Percentiles rank a stretch among this genome's conserved stretches.
Conservation (phyloP, 92 coral and sea anemone genomes). For the Palythoa grandis region DNA sequence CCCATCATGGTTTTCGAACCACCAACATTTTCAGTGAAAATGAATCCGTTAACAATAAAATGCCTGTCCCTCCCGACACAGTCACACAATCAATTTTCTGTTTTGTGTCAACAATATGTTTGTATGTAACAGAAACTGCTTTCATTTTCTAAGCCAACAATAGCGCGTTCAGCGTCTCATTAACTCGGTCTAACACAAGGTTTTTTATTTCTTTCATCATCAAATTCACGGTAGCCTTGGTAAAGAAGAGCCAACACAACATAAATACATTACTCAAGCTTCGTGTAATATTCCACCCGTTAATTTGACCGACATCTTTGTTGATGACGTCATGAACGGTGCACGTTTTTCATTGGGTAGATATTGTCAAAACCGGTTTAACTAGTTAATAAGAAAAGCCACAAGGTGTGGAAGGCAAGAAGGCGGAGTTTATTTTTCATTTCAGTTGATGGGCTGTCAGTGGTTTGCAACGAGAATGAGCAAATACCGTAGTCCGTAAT, state of each 20-base stretch:
- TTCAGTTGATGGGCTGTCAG: constrained; percentile 40
- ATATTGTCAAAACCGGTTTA: constrained; percentile 24
- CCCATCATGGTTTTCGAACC: neutral
- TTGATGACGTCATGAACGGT: constrained; percentile 42
- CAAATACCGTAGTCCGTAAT: constrained; percentile 35
- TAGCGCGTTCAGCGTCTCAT: neutral
- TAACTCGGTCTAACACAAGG: neutral
- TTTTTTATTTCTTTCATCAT: neutral
- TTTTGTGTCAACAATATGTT: constrained; percentile 9
- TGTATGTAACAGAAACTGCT: constrained; percentile 12
- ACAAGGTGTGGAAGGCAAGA: constrained; percentile 41
- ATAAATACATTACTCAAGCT: constrained; percentile 21
- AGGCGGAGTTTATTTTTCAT: constrained; percentile 46
- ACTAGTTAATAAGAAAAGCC: constrained; percentile 20
- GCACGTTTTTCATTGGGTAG: constrained; percentile 36
- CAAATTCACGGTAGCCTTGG: neutral
- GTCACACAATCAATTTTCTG: constrained; percentile 20
- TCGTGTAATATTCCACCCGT: constrained; percentile 43
- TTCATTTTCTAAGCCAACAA: neutral
- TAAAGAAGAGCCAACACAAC: constrained; percentile 33
- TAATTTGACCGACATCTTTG: constrained; percentile 49
- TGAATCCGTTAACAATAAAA: neutral
- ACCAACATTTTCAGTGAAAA: constrained; percentile 1
- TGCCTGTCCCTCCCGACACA: constrained; percentile 45
- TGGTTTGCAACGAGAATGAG: constrained; percentile 16